phyloP scores from a whole-genome alignment of 1,140 invertebrate species.

The Tetramorium alpestre region DNA sequence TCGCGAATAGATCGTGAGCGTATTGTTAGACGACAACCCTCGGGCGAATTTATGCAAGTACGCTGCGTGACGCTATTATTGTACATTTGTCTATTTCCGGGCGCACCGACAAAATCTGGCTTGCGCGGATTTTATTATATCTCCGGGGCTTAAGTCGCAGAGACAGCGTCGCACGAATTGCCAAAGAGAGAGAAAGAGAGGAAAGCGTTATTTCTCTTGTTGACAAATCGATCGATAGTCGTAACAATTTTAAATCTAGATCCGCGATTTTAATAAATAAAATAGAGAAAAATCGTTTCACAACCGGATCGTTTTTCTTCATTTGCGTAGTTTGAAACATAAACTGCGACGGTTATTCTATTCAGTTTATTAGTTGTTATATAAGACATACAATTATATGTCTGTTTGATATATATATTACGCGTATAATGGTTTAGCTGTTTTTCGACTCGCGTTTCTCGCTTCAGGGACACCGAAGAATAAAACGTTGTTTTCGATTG shows the following conservation, averaged over 20 bases:
- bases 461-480: not conserved
- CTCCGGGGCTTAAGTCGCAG: conserved; percentile 11
- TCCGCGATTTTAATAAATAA: conserved; percentile 5
- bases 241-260: conserved; percentile 15
- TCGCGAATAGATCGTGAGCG: conserved; percentile 19
- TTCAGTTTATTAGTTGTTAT: conserved; percentile 39
- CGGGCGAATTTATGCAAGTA: conserved; percentile 46
- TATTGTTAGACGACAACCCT: conserved; percentile 42
- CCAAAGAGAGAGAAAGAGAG: not conserved
- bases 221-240: conserved; percentile 15
- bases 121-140: conserved; percentile 57
- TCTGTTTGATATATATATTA: conserved; percentile 30
- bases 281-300: not conserved
- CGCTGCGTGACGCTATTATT: conserved; percentile 35
- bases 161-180: conserved; percentile 54
- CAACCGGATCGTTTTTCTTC: not conserved
- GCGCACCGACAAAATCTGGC: conserved; percentile 46
- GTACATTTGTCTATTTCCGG: conserved; percentile 59
- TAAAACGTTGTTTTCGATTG: conserved; percentile 10
- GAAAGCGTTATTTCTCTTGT: not conserved
- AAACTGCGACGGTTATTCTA: conserved; percentile 38
- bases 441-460: conserved; percentile 41
- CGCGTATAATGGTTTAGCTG: conserved; percentile 17
- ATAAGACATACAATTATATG: conserved; percentile 66
- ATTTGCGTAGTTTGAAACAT: conserved; percentile 20